Evolutionary conservation across 1,140 invertebrate genomes (phyloP).

Genomic region (Rhagoletis zephyria): DNA sequence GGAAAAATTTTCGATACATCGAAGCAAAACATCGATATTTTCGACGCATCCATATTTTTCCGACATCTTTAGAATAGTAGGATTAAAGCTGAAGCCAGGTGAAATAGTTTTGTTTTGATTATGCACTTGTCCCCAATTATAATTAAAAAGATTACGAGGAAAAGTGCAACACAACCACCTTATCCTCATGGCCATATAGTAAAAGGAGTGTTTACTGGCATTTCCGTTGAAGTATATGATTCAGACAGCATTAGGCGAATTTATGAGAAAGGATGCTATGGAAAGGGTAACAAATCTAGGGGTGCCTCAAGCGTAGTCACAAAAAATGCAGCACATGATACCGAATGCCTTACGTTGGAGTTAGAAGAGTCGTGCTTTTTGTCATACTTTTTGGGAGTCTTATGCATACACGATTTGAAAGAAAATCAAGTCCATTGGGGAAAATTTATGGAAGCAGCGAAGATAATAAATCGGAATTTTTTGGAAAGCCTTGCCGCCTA

Average conservation of each 20-base stretch:
- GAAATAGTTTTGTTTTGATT: background rate
- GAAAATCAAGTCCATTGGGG: slow-evolving; percentile 76
- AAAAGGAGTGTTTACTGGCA: slow-evolving; percentile 76
- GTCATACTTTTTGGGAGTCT: slow-evolving; percentile 81
- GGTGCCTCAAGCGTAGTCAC: slow-evolving; percentile 75
- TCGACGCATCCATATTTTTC: too few relatives aligned
- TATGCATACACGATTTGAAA: slow-evolving; percentile 78
- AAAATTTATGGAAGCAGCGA: slow-evolving; percentile 80
- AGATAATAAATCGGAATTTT: slow-evolving; percentile 78
- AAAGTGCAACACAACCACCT: background rate
- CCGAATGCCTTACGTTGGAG: slow-evolving; percentile 59
- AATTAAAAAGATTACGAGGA: slow-evolving; percentile 25
- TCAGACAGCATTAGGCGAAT: slow-evolving; percentile 77
- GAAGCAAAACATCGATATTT: too few relatives aligned
- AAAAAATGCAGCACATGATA: background rate
- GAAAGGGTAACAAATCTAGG: slow-evolving; percentile 80
- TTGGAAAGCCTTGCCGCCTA: slow-evolving; percentile 85
- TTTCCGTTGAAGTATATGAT: slow-evolving; percentile 78
- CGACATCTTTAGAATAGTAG: too few relatives aligned
- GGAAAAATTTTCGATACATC: too few relatives aligned
- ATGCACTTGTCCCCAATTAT: slow-evolving; percentile 53
- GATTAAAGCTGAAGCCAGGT: too few relatives aligned
- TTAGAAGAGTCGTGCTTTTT: slow-evolving; percentile 88
- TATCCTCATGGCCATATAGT: background rate
- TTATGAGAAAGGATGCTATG: slow-evolving; percentile 83